Evolutionary conservation across 2,113 vertebrate genomes (phyloP), one percentile per base, ranked within the genome.

Genomic region (Bettongia penicillata): DNA sequence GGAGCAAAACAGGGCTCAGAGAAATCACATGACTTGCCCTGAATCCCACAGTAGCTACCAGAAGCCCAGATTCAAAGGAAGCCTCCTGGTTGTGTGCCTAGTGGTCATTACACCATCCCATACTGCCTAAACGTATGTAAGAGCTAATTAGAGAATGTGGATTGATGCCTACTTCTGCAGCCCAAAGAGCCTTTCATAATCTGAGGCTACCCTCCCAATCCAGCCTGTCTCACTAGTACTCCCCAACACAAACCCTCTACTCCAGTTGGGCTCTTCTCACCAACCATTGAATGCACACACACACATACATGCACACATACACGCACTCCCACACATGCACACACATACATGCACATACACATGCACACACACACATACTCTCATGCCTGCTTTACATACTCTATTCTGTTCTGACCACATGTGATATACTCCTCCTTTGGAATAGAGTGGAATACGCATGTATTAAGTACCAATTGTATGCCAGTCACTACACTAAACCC

Each of bases 1-100:
- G 77, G 93, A 90, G 92, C 89, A 96, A 95, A 94, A 48, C 49
- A 24, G 95, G 24, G 24, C 12, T 50, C 23, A n/a, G 90, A 93
- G 16, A 89, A 7, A 43, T 68, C 94, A 91, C 68, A n/a, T 91
- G 84, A 91, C 43, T 90, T 93, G 24, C 14, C 50, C 50, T 91
- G 49, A 84, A n/a, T 95, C 48, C 92, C 8, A 90, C 49, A 94
- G 43, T 51, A 93, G 89, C 52, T 47, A 90, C 91, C 47, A 94
- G 68, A 94, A 84, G 94, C 49, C 37, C 94, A 50, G 53, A 3
- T 94, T 95, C 49, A 90, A 90, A 94, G 24, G 22, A 31, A 96
- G 3, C 3, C 94, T 9, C 91, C 53, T 94, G 19, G 84, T 90
- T 93, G 10, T 1, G 94, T 16, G 94, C 53, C 24, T 31, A 53